Conservation (phyloP, 2,113 vertebrate species). For the Malurus alboscapulatus region DNA sequence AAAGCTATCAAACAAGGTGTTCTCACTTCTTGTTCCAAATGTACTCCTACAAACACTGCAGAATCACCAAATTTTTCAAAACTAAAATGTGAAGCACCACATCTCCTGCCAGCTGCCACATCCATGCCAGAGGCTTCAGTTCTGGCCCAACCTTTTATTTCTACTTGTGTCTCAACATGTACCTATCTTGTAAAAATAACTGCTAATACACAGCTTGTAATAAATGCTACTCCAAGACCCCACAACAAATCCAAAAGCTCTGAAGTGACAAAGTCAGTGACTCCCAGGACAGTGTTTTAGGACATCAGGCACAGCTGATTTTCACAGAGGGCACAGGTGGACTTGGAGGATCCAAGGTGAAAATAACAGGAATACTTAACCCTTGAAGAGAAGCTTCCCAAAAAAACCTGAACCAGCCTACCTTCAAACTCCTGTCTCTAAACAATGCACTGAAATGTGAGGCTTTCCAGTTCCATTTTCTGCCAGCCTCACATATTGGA, state of each 20-base stretch:
- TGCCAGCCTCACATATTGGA: not conserved
- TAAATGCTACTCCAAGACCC: not conserved
- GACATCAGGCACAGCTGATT: not conserved
- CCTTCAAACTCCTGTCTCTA: not conserved
- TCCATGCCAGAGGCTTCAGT: not conserved
- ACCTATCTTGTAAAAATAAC: not conserved
- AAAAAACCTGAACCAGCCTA: not conserved
- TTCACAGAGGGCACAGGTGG: not conserved
- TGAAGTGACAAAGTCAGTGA: not conserved
- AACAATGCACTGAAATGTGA: not conserved
- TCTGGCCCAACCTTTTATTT: not conserved
- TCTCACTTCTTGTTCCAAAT: not conserved
- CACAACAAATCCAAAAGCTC: not conserved
- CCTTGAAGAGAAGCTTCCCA: not conserved
- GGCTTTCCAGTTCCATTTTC: not conserved
- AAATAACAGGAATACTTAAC: not conserved
- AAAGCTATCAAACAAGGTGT: not conserved
- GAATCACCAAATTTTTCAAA: not conserved
- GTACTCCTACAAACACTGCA: not conserved
- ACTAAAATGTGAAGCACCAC: not conserved
- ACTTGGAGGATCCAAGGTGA: not conserved
- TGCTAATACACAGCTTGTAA: not conserved
- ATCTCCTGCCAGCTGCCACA: not conserved
- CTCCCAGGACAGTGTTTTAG: not conserved
- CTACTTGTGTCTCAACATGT: accelerated